Conservation (phyloP, 1,140 invertebrate genomes). For the Drosophila jambulina region DNA sequence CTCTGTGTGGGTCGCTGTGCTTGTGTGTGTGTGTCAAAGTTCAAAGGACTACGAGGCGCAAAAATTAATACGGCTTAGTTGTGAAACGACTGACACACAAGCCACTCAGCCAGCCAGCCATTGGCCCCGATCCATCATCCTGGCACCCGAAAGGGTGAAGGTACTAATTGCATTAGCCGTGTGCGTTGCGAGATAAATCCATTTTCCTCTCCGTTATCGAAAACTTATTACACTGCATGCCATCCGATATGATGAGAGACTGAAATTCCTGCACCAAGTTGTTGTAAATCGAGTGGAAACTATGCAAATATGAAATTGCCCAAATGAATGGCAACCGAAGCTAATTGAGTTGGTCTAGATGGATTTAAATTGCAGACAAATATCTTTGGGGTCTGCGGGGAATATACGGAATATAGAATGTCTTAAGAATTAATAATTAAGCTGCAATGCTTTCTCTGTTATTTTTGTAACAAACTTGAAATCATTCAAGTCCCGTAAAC, state of each 20-base stretch:
- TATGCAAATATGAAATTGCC: constrained; percentile 21
- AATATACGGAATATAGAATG: constrained; percentile 3
- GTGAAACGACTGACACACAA: constrained; percentile 17
- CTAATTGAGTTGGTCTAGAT: constrained; percentile 33
- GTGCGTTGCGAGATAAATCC: constrained; percentile 23
- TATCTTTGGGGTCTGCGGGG: constrained; percentile 9
- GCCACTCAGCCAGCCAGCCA: constrained; percentile 6
- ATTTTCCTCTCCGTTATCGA: constrained; percentile 18
- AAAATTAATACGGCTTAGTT: constrained; percentile 66
- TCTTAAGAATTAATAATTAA: constrained; percentile 27
- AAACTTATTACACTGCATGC: constrained; percentile 41
- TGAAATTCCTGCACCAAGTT: not conserved
- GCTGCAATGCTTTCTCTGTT: not conserved
- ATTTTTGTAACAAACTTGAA: constrained; percentile 2
- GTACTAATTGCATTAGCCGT: constrained; percentile 30
- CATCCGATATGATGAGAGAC: not conserved
- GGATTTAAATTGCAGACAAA: constrained; percentile 24
- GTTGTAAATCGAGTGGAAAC: constrained; percentile 30
- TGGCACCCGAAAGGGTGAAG: constrained; percentile 21
- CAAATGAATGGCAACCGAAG: constrained; percentile 30
- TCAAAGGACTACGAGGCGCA: constrained; percentile 67
- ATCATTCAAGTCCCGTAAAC: not conserved
- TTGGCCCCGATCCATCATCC: constrained; percentile 33
- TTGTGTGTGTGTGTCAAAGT: constrained; percentile 47
- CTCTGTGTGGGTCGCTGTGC: not conserved